Percentiles rank a stretch among this genome's conserved stretches.
These are phyloP conservation scores for Achroia grisella DNA, from an alignment of 1,140 invertebrate genomes.

Conservation along the genomic window DNA sequence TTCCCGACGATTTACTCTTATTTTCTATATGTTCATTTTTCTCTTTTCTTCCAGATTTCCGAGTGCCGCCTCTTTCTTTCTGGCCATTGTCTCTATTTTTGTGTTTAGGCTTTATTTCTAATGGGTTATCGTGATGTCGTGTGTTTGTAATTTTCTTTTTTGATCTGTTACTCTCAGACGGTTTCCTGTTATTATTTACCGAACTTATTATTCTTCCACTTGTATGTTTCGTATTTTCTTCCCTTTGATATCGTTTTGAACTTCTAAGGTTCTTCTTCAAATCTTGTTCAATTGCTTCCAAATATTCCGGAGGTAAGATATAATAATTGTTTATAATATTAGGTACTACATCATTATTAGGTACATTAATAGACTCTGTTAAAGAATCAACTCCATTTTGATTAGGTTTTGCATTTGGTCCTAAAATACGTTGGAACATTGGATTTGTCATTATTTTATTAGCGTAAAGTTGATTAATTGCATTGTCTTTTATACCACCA, in stretches of 20 bases:
- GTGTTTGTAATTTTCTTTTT: conserved; percentile 3
- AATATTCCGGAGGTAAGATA: conserved; percentile 24
- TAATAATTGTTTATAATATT: conserved; percentile 40
- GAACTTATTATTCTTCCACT: conserved; percentile 1
- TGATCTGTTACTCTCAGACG: background rate
- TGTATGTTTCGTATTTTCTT: background rate
- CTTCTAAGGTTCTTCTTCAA: no score
- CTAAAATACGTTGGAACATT: conserved; percentile 11
- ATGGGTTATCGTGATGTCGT: no score
- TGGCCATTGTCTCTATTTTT: no score
- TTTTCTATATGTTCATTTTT: no score
- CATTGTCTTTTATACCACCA: background rate
- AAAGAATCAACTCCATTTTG: conserved; percentile 14
- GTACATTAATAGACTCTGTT: conserved; percentile 3
- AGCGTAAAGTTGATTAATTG: conserved; percentile 16
- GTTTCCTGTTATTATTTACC: conserved; percentile 5
- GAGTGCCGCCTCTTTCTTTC: no score
- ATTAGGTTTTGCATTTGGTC: conserved; percentile 16
- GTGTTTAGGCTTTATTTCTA: no score
- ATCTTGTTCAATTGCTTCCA: conserved; percentile 2
- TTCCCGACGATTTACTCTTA: no score
- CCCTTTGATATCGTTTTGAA: conserved; percentile 2
- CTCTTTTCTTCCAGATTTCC: no score
- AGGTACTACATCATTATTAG: conserved; percentile 8
- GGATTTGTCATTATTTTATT: conserved; percentile 21